Evolutionary conservation across 2,113 vertebrate species (phyloP).

Genomic region (Agapornis roseicollis): DNA sequence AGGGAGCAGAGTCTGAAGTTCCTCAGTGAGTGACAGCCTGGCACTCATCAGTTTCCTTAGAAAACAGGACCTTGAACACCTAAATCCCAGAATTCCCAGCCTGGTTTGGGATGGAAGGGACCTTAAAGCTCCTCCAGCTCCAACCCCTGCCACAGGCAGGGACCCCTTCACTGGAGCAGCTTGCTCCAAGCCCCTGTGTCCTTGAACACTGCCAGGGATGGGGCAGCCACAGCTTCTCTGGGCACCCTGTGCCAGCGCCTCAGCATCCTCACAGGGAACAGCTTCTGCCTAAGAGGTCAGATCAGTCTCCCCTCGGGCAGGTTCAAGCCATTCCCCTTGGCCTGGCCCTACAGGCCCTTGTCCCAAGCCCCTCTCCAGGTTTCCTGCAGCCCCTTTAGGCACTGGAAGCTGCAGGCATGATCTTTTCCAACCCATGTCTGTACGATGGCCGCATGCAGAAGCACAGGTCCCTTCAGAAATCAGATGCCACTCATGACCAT

Average conservation of each 20-base stretch:
- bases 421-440: fast-evolving
- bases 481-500: neutral
- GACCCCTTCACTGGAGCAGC: too few species aligned
- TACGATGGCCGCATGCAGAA: neutral
- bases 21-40: neutral
- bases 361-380: neutral
- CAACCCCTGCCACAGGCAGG: neutral
- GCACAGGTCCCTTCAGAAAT: neutral
- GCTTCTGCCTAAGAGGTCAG: neutral
- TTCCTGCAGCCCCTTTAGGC: too few species aligned
- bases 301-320: neutral
- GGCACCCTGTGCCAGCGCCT: too few species aligned
- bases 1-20: neutral
- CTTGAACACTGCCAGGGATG: too few species aligned
- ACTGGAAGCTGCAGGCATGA: neutral
- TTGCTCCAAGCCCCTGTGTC: too few species aligned
- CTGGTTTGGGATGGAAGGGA: neutral
- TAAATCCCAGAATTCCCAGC: neutral
- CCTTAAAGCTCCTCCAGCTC: neutral
- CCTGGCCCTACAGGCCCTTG: neutral
- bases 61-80: neutral
- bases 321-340: neutral
- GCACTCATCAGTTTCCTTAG: neutral
- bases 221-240: too few species aligned
- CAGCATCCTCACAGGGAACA: too few species aligned